Base-by-base conservation (phyloP, 2,888 invertebrate genomes). In the Drosophila mercatorum region DNA sequence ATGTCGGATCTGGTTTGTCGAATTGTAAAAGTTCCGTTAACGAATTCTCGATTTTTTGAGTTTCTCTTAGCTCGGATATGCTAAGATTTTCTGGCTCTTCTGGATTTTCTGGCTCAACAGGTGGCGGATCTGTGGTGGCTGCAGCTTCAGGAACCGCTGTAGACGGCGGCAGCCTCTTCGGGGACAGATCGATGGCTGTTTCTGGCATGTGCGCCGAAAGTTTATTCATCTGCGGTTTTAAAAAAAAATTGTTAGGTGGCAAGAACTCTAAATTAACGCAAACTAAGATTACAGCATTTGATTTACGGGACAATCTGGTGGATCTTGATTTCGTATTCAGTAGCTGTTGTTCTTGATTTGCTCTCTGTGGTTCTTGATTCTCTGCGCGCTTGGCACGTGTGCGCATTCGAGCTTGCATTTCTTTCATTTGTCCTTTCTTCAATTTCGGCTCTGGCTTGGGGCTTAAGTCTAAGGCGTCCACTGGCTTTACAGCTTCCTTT, bases 181-280 rank as follows among this genome's bases (percentile, higher is more conserved):
- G 4, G 14, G 31, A 38, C 53, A 78, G 61, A 61, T 77, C 36
- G n/a, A 78, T 12, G 44, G 70, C 12, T 7, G n/a, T 10, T 11
- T 40, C 40, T 8, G 43, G 6, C 53, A 47, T 38, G 36, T 74
- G 58, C 0, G 64, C 66, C 17, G 34, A 17, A n/a, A 14, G 8
- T n/a, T n/a, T 14, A 28, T 12, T 41, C n/a, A 72, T 68, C 72
- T 78, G 75, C 47, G 68, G 49, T 62, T 61, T 68, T 62, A 79
- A 78, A 78, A 63, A 3, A 72, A 68, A 61, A 41, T 66, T 11
- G 52, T 77, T 72, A 86, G 61, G 53, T 44, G 56, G 55, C 38
- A 68, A 17, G 40, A 66, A 63, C 31, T 69, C 72, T 47, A 86
- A 0, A 4, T n/a, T n/a, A 12, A 41, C 53, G 63, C 70, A 43